Evolutionary conservation across 2,113 vertebrate species (phyloP), one percentile per base, ranked within the genome.

Genomic region (Vulpes vulpes): DNA sequence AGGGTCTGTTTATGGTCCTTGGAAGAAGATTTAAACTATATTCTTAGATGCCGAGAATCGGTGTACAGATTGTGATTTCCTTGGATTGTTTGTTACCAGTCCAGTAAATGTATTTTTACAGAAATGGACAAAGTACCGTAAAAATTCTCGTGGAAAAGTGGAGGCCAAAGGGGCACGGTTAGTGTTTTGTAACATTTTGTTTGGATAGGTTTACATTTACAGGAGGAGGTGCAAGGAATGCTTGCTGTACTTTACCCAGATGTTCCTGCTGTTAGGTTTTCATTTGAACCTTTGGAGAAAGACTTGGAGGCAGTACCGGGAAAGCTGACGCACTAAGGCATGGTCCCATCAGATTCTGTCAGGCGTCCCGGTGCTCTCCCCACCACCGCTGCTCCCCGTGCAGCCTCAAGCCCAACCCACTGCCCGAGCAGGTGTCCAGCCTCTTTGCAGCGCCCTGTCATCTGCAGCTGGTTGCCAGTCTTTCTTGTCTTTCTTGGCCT

Each of bases 231-330:
- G 1, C 53, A 19, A 15, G 55, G 51, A 4, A 7, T 4, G 8
- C 22, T 16, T 62, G 4, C 12, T 4, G 3, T 4, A 2, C 67
- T n/a, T 11, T 5, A 1, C 16, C 55, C 53, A 27, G 55, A 7
- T 27, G 15, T 10, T 6, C 38, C 11, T 0, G 2, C 14, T 2
- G 3, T 14, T 38, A 32, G 3, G 0, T 14, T 8, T 8, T 49
- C 64, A 8, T 30, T 43, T 30, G 22, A 12, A 11, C 91, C 32
- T 0, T 25, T 11, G 11, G 81, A 15, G 80, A 64, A 32, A 3
- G 15, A 9, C 43, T 11, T 1, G 19, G 62, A 11, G n/a, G 6
- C 11, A 20, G 5, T 2, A 0, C 1, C 11, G 1, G n/a, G 74
- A 35, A 5, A 3, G 27, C 2, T 23, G 5, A 15, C 5, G 3